A percentile compares a stretch with the other conserved stretches of the same genome.
phyloP scores from a whole-genome alignment of 2,888 invertebrate species.

The Octodonta nipae region DNA sequence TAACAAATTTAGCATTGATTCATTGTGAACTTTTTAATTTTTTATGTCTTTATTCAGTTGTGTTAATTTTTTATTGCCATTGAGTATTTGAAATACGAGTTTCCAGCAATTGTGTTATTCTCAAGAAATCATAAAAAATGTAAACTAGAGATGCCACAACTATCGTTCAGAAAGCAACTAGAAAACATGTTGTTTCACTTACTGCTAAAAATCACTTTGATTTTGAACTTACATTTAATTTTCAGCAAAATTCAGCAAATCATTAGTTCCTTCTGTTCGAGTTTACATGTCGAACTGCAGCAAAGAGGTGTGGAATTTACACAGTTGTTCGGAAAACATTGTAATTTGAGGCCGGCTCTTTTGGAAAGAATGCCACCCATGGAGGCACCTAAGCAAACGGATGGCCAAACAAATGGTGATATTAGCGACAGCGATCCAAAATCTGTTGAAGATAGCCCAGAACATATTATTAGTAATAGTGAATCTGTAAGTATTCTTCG shows the following conservation, averaged over 20 bases:
- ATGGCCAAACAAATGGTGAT: conserved; percentile 31
- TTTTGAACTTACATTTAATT: no score
- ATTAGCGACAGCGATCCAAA: conserved; percentile 26
- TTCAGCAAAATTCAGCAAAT: conserved; percentile 74
- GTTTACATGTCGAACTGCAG: conserved; percentile 92
- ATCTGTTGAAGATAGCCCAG: conserved; percentile 31
- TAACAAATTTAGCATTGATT: no score
- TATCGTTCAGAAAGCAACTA: no score
- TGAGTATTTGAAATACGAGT: no score
- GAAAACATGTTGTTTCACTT: no score
- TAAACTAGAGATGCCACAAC: no score
- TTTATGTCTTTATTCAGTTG: no score
- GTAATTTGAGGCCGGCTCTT: conserved; percentile 70
- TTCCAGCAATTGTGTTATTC: no score
- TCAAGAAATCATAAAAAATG: no score
- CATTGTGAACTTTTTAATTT: no score
- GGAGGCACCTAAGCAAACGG: conserved; percentile 43
- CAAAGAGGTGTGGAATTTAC: conserved; percentile 94
- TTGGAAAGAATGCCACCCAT: conserved; percentile 97
- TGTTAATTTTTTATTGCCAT: no score
- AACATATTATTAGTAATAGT: conserved; percentile 23
- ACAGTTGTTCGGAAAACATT: conserved; percentile 74
- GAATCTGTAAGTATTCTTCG: conserved; percentile 35
- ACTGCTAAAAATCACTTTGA: no score
- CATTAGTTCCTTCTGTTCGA: conserved; percentile 83